Percentiles rank a stretch among this genome's conserved stretches.
Evolutionary conservation across 1,140 invertebrate genomes (phyloP).

Genomic region (Neodiprion virginianus): DNA sequence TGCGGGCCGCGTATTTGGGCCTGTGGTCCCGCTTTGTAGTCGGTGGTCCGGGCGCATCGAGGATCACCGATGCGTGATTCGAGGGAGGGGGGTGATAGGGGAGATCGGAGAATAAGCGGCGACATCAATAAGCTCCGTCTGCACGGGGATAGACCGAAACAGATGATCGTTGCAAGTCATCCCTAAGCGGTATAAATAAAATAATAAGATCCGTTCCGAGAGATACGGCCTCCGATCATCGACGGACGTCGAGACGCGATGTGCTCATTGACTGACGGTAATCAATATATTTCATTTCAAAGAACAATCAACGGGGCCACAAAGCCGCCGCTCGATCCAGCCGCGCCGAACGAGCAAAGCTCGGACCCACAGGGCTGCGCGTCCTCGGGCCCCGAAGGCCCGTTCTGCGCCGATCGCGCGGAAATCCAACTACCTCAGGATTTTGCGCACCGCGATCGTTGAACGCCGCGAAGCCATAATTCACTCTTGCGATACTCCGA

Average conservation of each 20-base stretch:
- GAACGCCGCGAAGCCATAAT: too few species aligned
- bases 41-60: constrained; percentile 30
- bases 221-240: neutral
- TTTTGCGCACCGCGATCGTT: neutral
- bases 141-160: constrained; percentile 20
- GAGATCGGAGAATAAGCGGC: constrained; percentile 42
- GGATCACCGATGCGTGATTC: constrained; percentile 38
- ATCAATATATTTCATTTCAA: constrained; percentile 45
- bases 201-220: constrained; percentile 26
- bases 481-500: too few species aligned
- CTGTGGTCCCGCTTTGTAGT: too few species aligned
- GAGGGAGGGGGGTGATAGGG: neutral
- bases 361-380: constrained; percentile 11
- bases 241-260: neutral
- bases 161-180: constrained; percentile 40
- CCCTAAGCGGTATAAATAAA: constrained; percentile 34
- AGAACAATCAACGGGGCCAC: constrained; percentile 37
- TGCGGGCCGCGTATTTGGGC: too few species aligned
- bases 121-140: constrained; percentile 37
- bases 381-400: constrained; percentile 23
- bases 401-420: constrained; percentile 34
- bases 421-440: neutral
- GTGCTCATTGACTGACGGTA: constrained; percentile 33
- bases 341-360: constrained; percentile 27
- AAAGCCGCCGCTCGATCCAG: constrained; percentile 23